Evolutionary conservation across 2,888 invertebrate genomes (phyloP).

Genomic region (Epistrophe eligans): DNA sequence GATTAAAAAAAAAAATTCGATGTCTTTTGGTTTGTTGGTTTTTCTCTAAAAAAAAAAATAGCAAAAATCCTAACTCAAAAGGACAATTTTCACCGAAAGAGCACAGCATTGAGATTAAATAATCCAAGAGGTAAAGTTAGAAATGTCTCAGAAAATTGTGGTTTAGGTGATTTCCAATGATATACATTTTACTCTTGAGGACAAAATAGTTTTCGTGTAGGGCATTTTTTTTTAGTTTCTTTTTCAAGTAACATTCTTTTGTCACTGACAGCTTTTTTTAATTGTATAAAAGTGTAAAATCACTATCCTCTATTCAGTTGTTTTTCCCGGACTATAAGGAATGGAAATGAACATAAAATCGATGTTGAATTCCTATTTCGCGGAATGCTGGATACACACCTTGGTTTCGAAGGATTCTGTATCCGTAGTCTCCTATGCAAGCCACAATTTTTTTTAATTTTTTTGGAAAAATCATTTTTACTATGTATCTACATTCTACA

Average conservation of each 20-base stretch:
- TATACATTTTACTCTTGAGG: no score
- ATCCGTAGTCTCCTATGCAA: not conserved
- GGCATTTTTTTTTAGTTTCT: not conserved
- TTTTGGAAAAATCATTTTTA: not conserved
- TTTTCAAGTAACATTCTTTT: not conserved
- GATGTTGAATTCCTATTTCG: conserved; percentile 61
- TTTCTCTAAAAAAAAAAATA: not conserved
- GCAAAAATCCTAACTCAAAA: not conserved
- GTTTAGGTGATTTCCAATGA: no score
- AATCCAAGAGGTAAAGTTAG: not conserved
- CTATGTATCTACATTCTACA: not conserved
- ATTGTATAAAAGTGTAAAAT: not conserved
- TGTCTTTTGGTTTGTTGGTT: conserved; percentile 14
- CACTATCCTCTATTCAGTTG: not conserved
- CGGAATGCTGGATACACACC: conserved; percentile 28
- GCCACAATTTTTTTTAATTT: not conserved
- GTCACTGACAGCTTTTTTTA: not conserved
- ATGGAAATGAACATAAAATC: conserved; percentile 42
- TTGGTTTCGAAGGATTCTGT: not conserved
- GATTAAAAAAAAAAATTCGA: conserved; percentile 27
- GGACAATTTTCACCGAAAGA: not conserved
- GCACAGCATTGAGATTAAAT: not conserved
- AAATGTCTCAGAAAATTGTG: no score
- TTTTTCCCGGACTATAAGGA: not conserved
- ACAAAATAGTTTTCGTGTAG: no score